phyloP scores from a whole-genome alignment of 2,113 vertebrate species.

The Pyxicephalus adspersus region DNA sequence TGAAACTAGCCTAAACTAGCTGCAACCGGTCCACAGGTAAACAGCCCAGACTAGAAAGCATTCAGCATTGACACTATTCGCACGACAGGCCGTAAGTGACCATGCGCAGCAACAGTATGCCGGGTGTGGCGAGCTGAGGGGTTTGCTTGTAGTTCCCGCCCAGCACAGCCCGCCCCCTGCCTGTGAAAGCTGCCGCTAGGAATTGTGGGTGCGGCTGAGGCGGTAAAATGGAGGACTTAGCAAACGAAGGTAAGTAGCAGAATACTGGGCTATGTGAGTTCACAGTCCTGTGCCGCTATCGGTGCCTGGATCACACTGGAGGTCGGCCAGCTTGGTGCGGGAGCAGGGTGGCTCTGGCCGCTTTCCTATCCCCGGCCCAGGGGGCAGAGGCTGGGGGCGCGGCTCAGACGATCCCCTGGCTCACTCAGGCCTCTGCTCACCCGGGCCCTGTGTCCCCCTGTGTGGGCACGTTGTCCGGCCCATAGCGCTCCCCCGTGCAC shows the following conservation, averaged over 20 bases:
- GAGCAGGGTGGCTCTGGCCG: too few species aligned
- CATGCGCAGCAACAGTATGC: not conserved
- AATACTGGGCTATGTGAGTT: not conserved
- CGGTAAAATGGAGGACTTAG: constrained; percentile 89
- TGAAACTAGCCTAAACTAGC: too few species aligned
- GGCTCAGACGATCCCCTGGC: constrained; percentile 33
- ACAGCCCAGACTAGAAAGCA: too few species aligned
- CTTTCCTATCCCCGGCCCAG: not conserved
- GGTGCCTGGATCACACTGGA: too few species aligned
- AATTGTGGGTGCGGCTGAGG: constrained; percentile 82
- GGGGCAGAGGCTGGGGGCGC: constrained; percentile 17
- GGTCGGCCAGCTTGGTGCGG: not conserved
- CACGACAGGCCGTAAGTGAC: too few species aligned
- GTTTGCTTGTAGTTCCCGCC: constrained; percentile 20
- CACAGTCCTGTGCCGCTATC: not conserved
- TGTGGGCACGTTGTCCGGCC: too few species aligned
- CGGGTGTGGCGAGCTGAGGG: not conserved
- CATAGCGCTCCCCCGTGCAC: too few species aligned
- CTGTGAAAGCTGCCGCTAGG: constrained; percentile 69
- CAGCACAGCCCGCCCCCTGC: constrained; percentile 24
- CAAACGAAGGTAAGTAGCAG: constrained; percentile 83
- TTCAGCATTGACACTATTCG: too few species aligned
- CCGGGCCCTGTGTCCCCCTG: not conserved
- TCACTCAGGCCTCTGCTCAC: not conserved
- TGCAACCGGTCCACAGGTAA: too few species aligned